These are phyloP conservation scores for Augochlora pura DNA, from an alignment of 1,140 invertebrate genomes.

Conservation along the genomic window DNA sequence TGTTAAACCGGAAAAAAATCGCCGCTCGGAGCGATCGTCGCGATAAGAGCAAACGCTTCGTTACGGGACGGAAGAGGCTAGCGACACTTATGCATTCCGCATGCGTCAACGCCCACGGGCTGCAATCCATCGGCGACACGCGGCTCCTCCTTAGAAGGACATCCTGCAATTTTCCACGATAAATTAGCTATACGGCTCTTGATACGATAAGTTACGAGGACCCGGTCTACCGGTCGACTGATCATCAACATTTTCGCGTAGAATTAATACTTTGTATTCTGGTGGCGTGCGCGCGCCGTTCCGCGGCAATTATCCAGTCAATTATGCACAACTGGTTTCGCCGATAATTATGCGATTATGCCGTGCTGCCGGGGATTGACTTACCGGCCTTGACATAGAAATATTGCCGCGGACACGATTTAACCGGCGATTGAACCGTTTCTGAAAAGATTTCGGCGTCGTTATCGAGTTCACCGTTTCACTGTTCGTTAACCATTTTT, in stretches of 20 bases:
- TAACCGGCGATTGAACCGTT: neutral
- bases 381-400: constrained; percentile 22
- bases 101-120: neutral
- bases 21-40: constrained; percentile 32
- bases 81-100: neutral
- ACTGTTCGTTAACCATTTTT: too few species aligned
- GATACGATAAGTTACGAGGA: constrained; percentile 6
- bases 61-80: constrained; percentile 33
- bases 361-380: neutral
- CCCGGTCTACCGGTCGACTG: too few species aligned
- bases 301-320: constrained; percentile 5
- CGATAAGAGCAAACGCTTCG: constrained; percentile 58
- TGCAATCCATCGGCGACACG: neutral
- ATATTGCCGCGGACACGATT: neutral
- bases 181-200: constrained; percentile 9
- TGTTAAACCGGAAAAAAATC: constrained; percentile 1
- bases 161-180: constrained; percentile 31
- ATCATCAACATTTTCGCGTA: constrained; percentile 9
- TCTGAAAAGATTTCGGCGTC: neutral
- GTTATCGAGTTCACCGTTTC: too few species aligned
- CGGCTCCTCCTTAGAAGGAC: neutral
- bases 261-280: constrained; percentile 37
- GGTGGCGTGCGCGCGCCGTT: neutral
- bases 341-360: constrained; percentile 6
- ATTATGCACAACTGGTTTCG: constrained; percentile 14